Conservation (phyloP, 2,888 invertebrate species). For the Margaritifera margaritifera region DNA sequence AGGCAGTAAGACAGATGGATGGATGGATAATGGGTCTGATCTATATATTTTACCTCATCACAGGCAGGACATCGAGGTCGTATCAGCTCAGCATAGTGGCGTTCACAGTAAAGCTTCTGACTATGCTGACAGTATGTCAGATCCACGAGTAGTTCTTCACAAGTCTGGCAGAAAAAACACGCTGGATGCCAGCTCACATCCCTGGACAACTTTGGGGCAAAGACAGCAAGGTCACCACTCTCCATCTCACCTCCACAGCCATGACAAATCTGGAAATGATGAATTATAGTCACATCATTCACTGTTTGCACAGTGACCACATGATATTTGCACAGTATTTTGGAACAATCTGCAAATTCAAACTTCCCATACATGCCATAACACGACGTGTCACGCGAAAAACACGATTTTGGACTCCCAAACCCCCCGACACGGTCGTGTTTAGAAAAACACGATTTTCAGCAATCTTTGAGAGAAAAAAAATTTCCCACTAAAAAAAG, state of each 20-base stretch:
- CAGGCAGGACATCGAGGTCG: conserved; percentile 97
- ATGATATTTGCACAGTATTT: too few relatives aligned
- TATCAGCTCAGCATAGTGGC: conserved; percentile 96
- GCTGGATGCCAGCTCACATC: conserved; percentile 88
- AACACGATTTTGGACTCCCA: too few relatives aligned
- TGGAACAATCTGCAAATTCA: too few relatives aligned
- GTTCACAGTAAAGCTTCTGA: conserved; percentile 89
- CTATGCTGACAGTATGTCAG: conserved; percentile 95
- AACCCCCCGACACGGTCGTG: too few relatives aligned
- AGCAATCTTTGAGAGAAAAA: too few relatives aligned
- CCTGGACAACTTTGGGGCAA: conserved; percentile 87
- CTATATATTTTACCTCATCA: conserved; percentile 94
- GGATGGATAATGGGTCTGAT: not conserved
- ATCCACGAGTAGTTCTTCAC: conserved; percentile 94
- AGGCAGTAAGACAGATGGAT: not conserved
- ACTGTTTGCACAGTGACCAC: too few relatives aligned
- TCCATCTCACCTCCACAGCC: conserved; percentile 87
- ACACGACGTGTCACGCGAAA: too few relatives aligned
- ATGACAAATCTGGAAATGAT: conserved; percentile 81
- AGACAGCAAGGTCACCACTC: conserved; percentile 87
- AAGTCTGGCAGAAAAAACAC: conserved; percentile 92
- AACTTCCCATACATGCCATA: too few relatives aligned
- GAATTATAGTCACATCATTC: too few relatives aligned
- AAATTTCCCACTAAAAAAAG: too few relatives aligned
- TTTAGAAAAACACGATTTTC: too few relatives aligned